phyloP scores from a whole-genome alignment of 2,113 vertebrate genomes.

The Paradoxurus hermaphroditus region DNA sequence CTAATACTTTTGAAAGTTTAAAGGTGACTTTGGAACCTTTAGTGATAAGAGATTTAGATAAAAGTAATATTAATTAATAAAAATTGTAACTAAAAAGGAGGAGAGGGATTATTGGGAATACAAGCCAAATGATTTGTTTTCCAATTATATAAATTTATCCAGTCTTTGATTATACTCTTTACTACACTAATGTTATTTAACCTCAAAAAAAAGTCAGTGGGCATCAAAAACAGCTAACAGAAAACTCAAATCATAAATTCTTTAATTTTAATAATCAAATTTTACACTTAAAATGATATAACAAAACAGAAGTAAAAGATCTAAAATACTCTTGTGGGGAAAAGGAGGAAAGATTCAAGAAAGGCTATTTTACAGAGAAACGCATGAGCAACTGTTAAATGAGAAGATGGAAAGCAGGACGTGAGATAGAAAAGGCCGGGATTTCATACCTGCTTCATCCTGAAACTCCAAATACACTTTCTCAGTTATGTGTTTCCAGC shows the following conservation, averaged over 20 bases:
- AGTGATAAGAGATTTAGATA: not conserved
- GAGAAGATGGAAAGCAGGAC: not conserved
- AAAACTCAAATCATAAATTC: not conserved
- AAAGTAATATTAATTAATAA: not conserved
- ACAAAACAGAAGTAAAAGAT: not conserved
- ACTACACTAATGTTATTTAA: not conserved
- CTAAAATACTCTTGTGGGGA: not conserved
- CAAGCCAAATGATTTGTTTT: not conserved
- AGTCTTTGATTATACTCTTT: not conserved
- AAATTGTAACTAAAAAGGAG: not conserved
- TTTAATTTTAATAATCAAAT: not conserved
- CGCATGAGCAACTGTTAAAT: not conserved
- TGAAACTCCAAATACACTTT: conserved; percentile 16
- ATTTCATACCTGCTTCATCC: not conserved
- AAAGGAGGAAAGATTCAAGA: not conserved
- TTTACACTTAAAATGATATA: not conserved
- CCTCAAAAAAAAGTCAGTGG: not conserved
- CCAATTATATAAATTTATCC: not conserved
- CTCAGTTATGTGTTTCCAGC: not conserved
- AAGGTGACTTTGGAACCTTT: conserved; percentile 24
- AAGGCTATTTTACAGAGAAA: not conserved
- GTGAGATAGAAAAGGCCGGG: not conserved
- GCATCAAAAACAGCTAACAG: not conserved
- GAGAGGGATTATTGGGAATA: not conserved
- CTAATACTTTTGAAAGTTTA: conserved; percentile 33